Percentiles rank a stretch among this genome's conserved stretches.
Conservation (phyloP, 2,797 vertebrate genomes). For the Typhlichthys subterraneus region DNA sequence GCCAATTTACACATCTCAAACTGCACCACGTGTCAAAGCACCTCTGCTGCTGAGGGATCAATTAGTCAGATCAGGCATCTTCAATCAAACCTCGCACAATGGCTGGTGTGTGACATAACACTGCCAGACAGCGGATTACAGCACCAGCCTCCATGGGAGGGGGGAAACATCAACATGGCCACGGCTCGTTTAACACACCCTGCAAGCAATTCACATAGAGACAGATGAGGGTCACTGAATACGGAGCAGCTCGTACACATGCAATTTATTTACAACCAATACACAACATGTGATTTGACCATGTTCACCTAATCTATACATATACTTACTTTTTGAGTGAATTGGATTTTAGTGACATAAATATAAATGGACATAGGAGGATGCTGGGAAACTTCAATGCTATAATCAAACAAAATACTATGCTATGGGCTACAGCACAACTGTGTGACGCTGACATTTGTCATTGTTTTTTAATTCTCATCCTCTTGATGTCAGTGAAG, state of each 20-base stretch:
- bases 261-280: constrained; percentile 70
- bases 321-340: neutral
- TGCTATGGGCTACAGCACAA: too few relatives aligned
- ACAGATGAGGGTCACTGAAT: constrained; percentile 69
- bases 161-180: constrained; percentile 68
- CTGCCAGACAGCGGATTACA: constrained; percentile 62
- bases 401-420: too few relatives aligned
- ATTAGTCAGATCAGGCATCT: constrained; percentile 64
- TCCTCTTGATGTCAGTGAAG: constrained; percentile 15
- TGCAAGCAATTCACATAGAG: constrained; percentile 66
- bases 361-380: too few relatives aligned
- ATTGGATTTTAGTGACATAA: constrained; percentile 1
- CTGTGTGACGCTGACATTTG: neutral
- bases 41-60: constrained; percentile 63
- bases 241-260: constrained; percentile 58
- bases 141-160: constrained; percentile 17
- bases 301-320: constrained; percentile 27
- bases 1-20: constrained; percentile 53
- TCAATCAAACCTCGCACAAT: constrained; percentile 62
- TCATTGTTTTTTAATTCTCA: neutral
- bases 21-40: constrained; percentile 28
- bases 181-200: constrained; percentile 74
- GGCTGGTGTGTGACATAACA: constrained; percentile 60
- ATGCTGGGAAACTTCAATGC: too few relatives aligned
- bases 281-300: constrained; percentile 58